phyloP scores from a whole-genome alignment of 2,113 vertebrate species.

The Dermatemys mawii region DNA sequence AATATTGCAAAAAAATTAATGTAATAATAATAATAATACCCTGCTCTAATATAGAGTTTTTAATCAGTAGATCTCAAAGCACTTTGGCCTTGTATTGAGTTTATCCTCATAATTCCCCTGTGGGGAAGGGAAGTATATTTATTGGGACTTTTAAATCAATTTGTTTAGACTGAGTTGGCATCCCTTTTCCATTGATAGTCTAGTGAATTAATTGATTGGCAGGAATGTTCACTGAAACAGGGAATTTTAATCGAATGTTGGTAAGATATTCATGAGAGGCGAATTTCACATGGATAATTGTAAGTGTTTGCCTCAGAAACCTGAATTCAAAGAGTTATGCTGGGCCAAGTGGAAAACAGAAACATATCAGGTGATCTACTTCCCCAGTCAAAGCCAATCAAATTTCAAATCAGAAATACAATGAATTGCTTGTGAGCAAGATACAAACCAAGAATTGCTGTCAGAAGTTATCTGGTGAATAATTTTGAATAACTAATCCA shows the following conservation, averaged over 20 bases:
- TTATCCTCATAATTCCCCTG: neutral
- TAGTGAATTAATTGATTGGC: neutral
- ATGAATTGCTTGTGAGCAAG: neutral
- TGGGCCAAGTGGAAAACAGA: neutral
- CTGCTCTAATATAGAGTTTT: neutral
- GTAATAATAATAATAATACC: neutral
- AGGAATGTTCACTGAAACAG: neutral
- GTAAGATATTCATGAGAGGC: neutral
- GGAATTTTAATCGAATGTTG: neutral
- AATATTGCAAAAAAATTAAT: neutral
- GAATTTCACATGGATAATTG: neutral
- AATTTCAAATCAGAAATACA: rapidly evolving
- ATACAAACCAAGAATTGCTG: neutral
- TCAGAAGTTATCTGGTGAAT: neutral
- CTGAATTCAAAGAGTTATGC: neutral
- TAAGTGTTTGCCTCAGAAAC: neutral
- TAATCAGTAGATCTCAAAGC: neutral
- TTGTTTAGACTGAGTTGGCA: slow-evolving; percentile 9
- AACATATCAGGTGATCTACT: rapidly evolving
- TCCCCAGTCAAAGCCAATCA: neutral
- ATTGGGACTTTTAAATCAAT: slow-evolving; percentile 29
- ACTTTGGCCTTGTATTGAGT: neutral
- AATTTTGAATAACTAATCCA: neutral
- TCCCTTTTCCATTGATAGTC: slow-evolving; percentile 4
- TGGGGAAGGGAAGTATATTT: neutral